Evolutionary conservation across 2,113 vertebrate species (phyloP), one percentile per base, ranked within the genome.

Genomic region (Brienomyrus longianalis): DNA sequence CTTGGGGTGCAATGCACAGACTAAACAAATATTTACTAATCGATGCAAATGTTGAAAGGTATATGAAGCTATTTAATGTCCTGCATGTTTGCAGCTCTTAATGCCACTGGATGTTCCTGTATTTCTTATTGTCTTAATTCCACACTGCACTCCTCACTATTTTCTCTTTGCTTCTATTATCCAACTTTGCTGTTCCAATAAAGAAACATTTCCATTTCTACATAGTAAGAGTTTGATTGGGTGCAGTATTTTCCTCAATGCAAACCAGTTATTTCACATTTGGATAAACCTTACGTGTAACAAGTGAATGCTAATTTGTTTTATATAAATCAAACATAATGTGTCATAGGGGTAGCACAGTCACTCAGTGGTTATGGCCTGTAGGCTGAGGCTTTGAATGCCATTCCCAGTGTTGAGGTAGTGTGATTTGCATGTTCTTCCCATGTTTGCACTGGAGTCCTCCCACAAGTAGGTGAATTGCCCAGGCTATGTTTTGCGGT

Each of bases 51-150:
- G 4, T 77, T 77, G 31, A 77, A 77, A 17, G 54, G 27, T 62
- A 43, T 85, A 86, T 90, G 11, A 45, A 17, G 50, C 56, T 86
- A 52, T 74, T 85, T 48, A 86, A 89, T 83, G 59, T 70, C 11
- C 19, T 86, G 89, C 89, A 70, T 90, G 83, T 87, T 62, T 39
- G 27, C 83, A 86, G 56, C 54, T 66, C 45, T 59, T 45, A 88
- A 59, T 47, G 56, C 13, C 84, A 45, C 8, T 90, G n/a, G 85
- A 10, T 35, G 15, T n/a, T 15, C 52, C 5, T 88, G 10, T 19
- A 43, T 56, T 90, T 43, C 74, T 5, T 43, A 2, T 74, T 0
- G 11, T 43, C 62, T 27, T 15, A 90, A 88, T 90, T 90, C 23
- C 80, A 17, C 51, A 52, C 47, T 31, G 27, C 86, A 90, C 51